Conservation (phyloP, 2,888 invertebrate species). For the Euzophera pinguis region DNA sequence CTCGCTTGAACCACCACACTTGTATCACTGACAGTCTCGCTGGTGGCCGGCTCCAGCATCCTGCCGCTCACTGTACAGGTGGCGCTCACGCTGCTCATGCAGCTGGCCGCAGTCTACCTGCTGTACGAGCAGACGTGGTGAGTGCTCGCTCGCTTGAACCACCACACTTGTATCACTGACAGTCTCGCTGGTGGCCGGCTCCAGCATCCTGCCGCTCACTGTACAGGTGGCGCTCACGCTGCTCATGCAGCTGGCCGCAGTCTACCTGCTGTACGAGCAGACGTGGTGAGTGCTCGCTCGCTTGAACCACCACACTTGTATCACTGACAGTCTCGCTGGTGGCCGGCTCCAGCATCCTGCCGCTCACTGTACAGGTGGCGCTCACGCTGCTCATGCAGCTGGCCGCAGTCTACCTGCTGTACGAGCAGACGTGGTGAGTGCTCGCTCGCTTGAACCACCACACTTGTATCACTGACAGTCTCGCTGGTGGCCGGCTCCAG, state of each 20-base stretch:
- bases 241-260: slow-evolving; percentile 75
- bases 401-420: slow-evolving; percentile 58
- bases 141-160: no score
- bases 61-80: slow-evolving; percentile 87
- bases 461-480: slow-evolving; percentile 85
- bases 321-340: slow-evolving; percentile 86
- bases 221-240: slow-evolving; percentile 82
- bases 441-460: no score
- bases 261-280: slow-evolving; percentile 73
- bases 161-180: no score
- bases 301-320: no score
- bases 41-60: slow-evolving; percentile 83
- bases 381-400: slow-evolving; percentile 81
- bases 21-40: slow-evolving; percentile 85
- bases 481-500: slow-evolving; percentile 83
- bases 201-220: slow-evolving; percentile 85
- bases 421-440: slow-evolving; percentile 53
- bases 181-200: slow-evolving; percentile 83
- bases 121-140: slow-evolving; percentile 67
- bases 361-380: slow-evolving; percentile 84
- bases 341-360: slow-evolving; percentile 82
- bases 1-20: no score
- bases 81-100: slow-evolving; percentile 73
- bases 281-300: not conserved
- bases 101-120: slow-evolving; percentile 66